Conservation (phyloP, 2,797 vertebrate genomes). For the Delichon dasypus region DNA sequence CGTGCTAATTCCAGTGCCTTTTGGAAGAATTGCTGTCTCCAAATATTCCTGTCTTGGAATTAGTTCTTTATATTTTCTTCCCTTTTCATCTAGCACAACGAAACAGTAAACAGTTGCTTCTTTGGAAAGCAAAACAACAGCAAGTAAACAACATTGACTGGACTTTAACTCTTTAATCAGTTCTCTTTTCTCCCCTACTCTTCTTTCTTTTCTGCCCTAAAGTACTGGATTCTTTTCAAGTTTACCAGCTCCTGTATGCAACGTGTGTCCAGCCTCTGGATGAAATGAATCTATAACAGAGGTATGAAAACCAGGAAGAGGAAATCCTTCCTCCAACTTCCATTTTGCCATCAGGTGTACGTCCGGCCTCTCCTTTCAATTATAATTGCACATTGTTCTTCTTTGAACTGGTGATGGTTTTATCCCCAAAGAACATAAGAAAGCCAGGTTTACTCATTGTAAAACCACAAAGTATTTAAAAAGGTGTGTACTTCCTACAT, state of each 20-base stretch:
- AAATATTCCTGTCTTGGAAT: not conserved
- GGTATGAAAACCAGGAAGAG: not conserved
- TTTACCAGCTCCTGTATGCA: not conserved
- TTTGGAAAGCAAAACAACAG: not conserved
- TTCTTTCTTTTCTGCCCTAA: not conserved
- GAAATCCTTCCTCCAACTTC: not conserved
- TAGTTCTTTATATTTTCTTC: not conserved
- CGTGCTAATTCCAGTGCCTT: not conserved
- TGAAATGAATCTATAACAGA: not conserved
- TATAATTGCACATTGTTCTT: not conserved
- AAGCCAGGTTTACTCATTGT: not conserved
- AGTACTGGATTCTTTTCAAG: not conserved
- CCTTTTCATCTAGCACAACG: not conserved
- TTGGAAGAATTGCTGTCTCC: not conserved
- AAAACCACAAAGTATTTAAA: not conserved
- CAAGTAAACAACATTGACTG: not conserved
- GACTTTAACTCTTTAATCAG: not conserved
- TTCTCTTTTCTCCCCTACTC: not conserved
- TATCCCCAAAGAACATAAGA: not conserved
- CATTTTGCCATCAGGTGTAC: not conserved
- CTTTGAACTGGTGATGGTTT: not conserved
- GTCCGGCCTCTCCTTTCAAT: not conserved
- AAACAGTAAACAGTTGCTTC: not conserved
- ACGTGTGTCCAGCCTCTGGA: not conserved
- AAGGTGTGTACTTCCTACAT: not conserved